Evolutionary conservation across 2,113 vertebrate species (phyloP).

Genomic region (Bufo gargarizans): DNA sequence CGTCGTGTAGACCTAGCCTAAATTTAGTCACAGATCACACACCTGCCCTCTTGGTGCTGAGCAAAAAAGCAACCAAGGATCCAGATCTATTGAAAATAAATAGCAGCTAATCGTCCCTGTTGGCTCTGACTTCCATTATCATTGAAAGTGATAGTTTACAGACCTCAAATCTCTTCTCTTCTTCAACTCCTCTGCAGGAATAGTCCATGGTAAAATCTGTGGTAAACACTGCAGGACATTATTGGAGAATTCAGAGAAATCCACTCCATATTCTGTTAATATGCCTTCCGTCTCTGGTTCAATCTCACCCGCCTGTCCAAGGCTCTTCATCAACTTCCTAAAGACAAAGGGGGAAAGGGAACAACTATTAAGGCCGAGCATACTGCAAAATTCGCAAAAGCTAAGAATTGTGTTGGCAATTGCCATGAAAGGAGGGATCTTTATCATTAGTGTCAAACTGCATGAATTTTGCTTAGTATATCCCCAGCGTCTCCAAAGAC

Average conservation of each 20-base stretch:
- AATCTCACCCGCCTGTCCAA: slow-evolving; percentile 94
- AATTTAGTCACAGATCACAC: too few relatives aligned
- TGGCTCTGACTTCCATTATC: too few relatives aligned
- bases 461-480: too few relatives aligned
- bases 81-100: too few relatives aligned
- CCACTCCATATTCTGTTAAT: slow-evolving; percentile 88
- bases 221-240: slow-evolving; percentile 88
- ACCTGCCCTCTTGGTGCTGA: too few relatives aligned
- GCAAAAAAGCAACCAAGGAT: too few relatives aligned
- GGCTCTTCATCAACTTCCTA: slow-evolving; percentile 86
- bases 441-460: too few relatives aligned
- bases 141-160: background rate
- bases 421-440: background rate
- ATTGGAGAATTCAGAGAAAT: slow-evolving; percentile 88
- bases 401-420: background rate
- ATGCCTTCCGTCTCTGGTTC: slow-evolving; percentile 97
- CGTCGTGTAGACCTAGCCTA: too few relatives aligned
- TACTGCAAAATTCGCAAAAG: background rate
- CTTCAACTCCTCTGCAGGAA: slow-evolving; percentile 80
- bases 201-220: slow-evolving; percentile 82
- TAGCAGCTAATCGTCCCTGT: too few relatives aligned
- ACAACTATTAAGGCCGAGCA: background rate
- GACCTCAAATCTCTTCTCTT: slow-evolving; percentile 88
- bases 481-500: too few relatives aligned
- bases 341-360: background rate